phyloP scores from a whole-genome alignment of 2,797 vertebrate species.

The Pipistrellus nathusii region DNA sequence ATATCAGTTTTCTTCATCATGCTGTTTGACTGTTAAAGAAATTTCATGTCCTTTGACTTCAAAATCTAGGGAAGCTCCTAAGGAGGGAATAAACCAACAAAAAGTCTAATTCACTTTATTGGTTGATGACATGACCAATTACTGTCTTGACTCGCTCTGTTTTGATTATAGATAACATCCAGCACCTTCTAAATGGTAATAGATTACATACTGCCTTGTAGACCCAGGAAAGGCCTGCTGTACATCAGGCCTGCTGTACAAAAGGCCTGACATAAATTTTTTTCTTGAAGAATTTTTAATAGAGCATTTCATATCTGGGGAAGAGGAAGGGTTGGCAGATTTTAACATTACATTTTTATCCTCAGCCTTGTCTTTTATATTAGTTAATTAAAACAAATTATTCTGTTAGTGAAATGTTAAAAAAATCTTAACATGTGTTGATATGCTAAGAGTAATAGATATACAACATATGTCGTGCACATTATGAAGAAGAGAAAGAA shows the following conservation, averaged over 20 bases:
- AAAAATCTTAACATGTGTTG: not conserved
- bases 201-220: not conserved
- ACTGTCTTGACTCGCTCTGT: slow-evolving; percentile 13
- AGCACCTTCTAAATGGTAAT: not conserved
- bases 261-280: not conserved
- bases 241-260: slow-evolving; percentile 26
- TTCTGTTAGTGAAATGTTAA: not conserved
- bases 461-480: not conserved
- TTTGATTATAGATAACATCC: slow-evolving; percentile 37
- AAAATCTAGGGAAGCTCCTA: not conserved
- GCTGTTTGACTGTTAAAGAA: not conserved
- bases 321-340: not conserved
- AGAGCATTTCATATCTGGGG: not conserved
- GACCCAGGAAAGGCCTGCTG: not conserved
- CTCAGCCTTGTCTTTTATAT: not conserved
- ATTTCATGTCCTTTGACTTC: slow-evolving; percentile 36
- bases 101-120: not conserved
- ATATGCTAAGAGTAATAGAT: not conserved
- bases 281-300: slow-evolving; percentile 28
- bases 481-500: not conserved
- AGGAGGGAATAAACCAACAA: not conserved
- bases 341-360: not conserved
- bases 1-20: not conserved
- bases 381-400: slow-evolving; percentile 13
- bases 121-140: slow-evolving; percentile 24